Evolutionary conservation across 1,140 invertebrate species (phyloP).

Genomic region (Bactericera cockerelli): DNA sequence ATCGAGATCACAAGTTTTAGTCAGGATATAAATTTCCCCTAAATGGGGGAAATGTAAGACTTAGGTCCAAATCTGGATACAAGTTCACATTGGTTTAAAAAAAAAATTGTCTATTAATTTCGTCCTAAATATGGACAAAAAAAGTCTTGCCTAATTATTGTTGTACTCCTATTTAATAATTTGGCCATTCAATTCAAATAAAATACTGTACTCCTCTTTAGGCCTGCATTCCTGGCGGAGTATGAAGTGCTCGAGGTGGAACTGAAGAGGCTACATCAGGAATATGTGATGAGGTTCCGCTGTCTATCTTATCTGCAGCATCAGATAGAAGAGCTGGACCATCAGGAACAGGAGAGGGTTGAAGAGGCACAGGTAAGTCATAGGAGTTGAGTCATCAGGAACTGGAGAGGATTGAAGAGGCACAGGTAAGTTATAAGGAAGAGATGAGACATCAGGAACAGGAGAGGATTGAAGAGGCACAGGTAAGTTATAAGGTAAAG

Average conservation of each 20-base stretch:
- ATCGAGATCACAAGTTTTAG: no score
- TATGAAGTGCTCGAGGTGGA: conserved; percentile 82
- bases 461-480: conserved; percentile 45
- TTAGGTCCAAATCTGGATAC: no score
- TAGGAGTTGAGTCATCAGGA: no score
- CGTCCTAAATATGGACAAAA: no score
- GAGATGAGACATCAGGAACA: conserved; percentile 50
- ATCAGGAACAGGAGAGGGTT: conserved; percentile 49
- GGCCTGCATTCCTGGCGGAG: conserved; percentile 94
- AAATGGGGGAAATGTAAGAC: no score
- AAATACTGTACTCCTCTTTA: no score
- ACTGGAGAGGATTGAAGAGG: conserved; percentile 59
- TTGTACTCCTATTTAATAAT: conserved; percentile 49
- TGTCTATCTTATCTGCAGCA: conserved; percentile 71
- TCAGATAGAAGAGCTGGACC: conserved; percentile 50
- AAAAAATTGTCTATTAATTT: not conserved
- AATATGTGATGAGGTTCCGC: conserved; percentile 74
- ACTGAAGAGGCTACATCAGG: conserved; percentile 65
- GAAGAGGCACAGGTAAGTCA: conserved; percentile 35
- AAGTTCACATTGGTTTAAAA: not conserved
- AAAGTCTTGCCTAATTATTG: no score
- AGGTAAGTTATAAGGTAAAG: conserved; percentile 33
- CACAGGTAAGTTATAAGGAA: conserved; percentile 73
- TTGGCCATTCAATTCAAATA: no score
- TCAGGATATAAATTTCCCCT: no score